Conservation (phyloP, 2,888 invertebrate genomes). For the Allophyes oxyacanthae region DNA sequence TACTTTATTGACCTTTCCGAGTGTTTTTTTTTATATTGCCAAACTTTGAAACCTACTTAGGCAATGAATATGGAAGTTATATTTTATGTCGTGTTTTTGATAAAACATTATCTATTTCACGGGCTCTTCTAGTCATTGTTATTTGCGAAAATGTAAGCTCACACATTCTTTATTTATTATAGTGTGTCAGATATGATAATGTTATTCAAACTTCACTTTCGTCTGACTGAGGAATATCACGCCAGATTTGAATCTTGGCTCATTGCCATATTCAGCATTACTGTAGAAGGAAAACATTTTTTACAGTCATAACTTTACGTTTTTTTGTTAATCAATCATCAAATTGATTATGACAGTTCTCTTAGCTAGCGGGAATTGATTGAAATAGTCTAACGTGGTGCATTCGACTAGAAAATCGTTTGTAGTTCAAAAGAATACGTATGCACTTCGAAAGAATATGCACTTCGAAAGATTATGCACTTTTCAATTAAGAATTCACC, state of each 20-base stretch:
- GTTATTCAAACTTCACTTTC: slow-evolving; percentile 29
- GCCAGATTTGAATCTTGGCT: slow-evolving; percentile 37
- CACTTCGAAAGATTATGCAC: too few species aligned
- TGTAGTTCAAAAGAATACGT: slow-evolving; percentile 4
- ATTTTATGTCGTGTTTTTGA: not conserved
- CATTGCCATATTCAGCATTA: slow-evolving; percentile 29
- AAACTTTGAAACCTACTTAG: too few species aligned
- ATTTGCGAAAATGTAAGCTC: too few species aligned
- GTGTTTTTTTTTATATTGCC: not conserved
- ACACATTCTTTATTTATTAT: too few species aligned
- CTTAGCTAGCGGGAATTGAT: slow-evolving; percentile 8
- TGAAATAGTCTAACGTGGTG: slow-evolving; percentile 22
- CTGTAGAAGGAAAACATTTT: slow-evolving; percentile 24
- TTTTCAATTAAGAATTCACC: too few species aligned
- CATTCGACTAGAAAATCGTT: slow-evolving; percentile 3
- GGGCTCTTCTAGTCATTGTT: not conserved
- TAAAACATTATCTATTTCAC: not conserved
- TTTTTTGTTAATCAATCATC: slow-evolving; percentile 28
- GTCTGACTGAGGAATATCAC: slow-evolving; percentile 15
- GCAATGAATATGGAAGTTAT: too few species aligned
- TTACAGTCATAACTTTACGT: slow-evolving; percentile 15
- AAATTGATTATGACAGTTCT: slow-evolving; percentile 13
- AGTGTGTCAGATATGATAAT: slow-evolving; percentile 41
- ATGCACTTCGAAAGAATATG: not conserved
- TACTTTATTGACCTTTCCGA: slow-evolving; percentile 14